Conservation (phyloP, 2,888 invertebrate species). For the Agrilus cyanescens region DNA sequence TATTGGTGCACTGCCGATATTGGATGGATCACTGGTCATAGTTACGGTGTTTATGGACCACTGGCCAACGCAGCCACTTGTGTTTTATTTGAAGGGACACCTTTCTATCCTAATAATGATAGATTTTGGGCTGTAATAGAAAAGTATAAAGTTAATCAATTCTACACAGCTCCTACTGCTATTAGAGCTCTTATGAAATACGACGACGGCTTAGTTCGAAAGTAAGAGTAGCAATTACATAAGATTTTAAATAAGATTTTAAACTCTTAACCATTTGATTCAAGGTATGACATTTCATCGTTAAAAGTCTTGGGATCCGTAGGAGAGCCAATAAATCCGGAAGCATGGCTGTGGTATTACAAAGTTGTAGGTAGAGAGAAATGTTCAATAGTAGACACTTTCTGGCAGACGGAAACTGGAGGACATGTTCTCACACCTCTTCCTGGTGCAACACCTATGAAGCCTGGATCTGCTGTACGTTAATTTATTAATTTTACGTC, state of each 20-base stretch:
- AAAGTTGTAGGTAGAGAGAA: constrained; percentile 65
- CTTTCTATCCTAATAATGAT: constrained; percentile 87
- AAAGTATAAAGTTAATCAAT: constrained; percentile 89
- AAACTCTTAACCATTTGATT: constrained; percentile 12
- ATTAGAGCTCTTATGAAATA: constrained; percentile 93
- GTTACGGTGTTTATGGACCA: constrained; percentile 90
- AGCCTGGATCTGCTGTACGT: constrained; percentile 94
- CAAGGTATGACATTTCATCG: constrained; percentile 51
- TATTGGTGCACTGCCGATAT: constrained; percentile 95
- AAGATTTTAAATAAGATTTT: constrained; percentile 10
- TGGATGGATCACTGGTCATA: constrained; percentile 94
- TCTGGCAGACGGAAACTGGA: constrained; percentile 99
- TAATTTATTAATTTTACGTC: background rate
- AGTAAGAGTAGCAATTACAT: constrained; percentile 36
- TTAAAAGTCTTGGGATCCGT: constrained; percentile 87
- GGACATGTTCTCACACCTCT: constrained; percentile 94
- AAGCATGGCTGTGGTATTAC: constrained; percentile 97
- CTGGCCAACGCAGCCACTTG: constrained; percentile 88
- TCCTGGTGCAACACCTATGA: constrained; percentile 93
- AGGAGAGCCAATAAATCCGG: constrained; percentile 97
- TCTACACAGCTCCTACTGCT: constrained; percentile 98
- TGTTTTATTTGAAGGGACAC: constrained; percentile 95
- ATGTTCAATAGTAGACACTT: constrained; percentile 94
- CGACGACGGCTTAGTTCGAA: constrained; percentile 74
- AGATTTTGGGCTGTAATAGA: constrained; percentile 89